Conservation (phyloP, 2,113 vertebrate species). For the Dolichotis patagonum region DNA sequence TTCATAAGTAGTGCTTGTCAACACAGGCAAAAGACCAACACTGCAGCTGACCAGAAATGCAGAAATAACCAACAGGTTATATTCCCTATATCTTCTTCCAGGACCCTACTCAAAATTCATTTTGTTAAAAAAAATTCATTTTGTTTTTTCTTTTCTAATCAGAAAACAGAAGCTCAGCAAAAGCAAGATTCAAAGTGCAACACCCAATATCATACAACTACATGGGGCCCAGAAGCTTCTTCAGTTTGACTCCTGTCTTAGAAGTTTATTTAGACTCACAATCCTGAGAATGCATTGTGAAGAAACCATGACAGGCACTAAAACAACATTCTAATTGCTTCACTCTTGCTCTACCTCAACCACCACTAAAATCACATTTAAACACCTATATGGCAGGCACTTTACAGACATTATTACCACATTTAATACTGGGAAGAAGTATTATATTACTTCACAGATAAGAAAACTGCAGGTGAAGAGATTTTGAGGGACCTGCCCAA, state of each 20-base stretch:
- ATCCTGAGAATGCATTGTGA: neutral
- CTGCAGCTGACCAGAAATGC: neutral
- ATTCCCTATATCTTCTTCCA: neutral
- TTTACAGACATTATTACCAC: neutral
- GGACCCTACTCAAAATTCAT: slow-evolving; percentile 11
- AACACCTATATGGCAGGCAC: neutral
- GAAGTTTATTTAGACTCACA: neutral
- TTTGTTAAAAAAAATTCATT: slow-evolving; percentile 40
- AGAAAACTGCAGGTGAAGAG: neutral
- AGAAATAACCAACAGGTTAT: neutral
- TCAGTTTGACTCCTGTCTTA: neutral
- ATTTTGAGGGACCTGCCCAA: slow-evolving; percentile 8
- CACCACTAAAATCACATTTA: neutral
- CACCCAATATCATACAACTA: neutral
- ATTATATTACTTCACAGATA: neutral
- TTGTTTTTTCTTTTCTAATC: slow-evolving; percentile 52
- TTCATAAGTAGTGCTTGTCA: neutral
- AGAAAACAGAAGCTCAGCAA: neutral
- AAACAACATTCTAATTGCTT: neutral
- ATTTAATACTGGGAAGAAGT: neutral
- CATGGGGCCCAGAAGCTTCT: neutral
- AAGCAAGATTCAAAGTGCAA: neutral
- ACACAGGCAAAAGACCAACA: neutral
- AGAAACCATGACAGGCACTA: neutral
- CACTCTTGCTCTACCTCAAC: neutral